Evolutionary conservation across 2,888 invertebrate genomes (phyloP), one percentile per base, ranked within the genome.

Genomic region (Microctonus aethiopoides): DNA sequence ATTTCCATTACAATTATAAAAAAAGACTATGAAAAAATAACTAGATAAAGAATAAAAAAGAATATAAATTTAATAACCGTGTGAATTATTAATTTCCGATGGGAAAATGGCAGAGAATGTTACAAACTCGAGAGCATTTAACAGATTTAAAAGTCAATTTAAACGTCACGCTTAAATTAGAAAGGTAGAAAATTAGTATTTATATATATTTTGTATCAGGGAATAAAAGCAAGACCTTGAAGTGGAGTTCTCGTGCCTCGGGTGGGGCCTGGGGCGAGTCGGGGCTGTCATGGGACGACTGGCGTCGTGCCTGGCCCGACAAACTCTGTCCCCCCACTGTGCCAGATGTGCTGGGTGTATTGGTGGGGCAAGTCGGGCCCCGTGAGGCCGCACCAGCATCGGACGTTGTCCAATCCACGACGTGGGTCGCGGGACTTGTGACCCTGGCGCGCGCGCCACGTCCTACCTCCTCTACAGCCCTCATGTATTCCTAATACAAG

Each of bases 181-280:
- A 75, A 73, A 71, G 68, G 71, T 52, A 56, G 22, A 56, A 36
- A 56, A 20, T 24, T n/a, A n/a, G n/a, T n/a, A n/a, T n/a, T n/a
- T n/a, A 46, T 13, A 10, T 54, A 22, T 13, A 3, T 24, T 7
- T 29, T 13, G 72, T 79, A 78, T 76, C 78, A 79, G 79, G 76
- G 68, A 64, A 72, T 71, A 72, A 73, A 75, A 71, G 68, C 72
- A 77, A 77, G 70, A 89, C 90, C 88, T 90, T 90, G 76, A 90
- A 90, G 82, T 89, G 89, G 52, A 89, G 89, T 75, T 90, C 89
- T 78, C 88, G 88, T 82, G 88, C 88, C 62, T 90, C 90, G 72
- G 89, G 89, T 76, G 87, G 88, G 76, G 84, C 81, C 74, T 80
- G 29, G 83, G 85, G 56, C 84, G 70, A 88, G 87, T 87, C 87